These are phyloP conservation scores for Calephelis perditalis DNA, from an alignment of 2,888 invertebrate species.

Conservation along the genomic window DNA sequence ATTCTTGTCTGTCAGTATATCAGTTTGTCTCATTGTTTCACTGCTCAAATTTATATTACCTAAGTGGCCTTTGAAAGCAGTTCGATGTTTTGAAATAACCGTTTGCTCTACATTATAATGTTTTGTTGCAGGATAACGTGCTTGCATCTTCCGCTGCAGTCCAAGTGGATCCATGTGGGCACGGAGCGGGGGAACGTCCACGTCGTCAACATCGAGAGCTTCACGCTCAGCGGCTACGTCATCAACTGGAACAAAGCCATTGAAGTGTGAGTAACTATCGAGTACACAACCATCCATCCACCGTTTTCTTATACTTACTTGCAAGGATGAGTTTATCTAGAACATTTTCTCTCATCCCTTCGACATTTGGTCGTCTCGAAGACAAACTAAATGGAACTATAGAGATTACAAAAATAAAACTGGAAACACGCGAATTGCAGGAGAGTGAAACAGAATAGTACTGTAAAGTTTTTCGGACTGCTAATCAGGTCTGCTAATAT, in stretches of 20 bases:
- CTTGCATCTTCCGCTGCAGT: constrained; percentile 96
- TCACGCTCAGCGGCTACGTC: constrained; percentile 97
- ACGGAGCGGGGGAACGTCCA: constrained; percentile 99
- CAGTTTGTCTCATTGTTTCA: not conserved
- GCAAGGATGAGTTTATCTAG: too few species aligned
- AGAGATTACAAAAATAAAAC: too few species aligned
- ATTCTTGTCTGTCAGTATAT: too few species aligned
- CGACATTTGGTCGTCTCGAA: too few species aligned
- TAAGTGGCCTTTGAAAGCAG: not conserved
- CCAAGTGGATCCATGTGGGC: constrained; percentile 99
- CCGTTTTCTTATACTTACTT: too few species aligned
- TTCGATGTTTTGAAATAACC: not conserved
- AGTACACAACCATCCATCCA: too few species aligned
- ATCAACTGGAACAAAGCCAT: constrained; percentile 99
- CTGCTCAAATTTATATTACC: not conserved
- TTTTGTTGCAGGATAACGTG: constrained; percentile 88
- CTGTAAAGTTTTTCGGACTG: too few species aligned
- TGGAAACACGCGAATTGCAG: too few species aligned
- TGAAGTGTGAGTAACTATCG: constrained; percentile 91
- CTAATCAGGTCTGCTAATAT: too few species aligned
- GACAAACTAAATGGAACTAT: too few species aligned
- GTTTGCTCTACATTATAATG: constrained; percentile 7
- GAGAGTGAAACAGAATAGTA: too few species aligned
- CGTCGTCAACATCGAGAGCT: constrained; percentile 97
- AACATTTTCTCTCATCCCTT: too few species aligned